Evolutionary conservation across 2,113 vertebrate species (phyloP).

Genomic region (Accipiter cooperii): DNA sequence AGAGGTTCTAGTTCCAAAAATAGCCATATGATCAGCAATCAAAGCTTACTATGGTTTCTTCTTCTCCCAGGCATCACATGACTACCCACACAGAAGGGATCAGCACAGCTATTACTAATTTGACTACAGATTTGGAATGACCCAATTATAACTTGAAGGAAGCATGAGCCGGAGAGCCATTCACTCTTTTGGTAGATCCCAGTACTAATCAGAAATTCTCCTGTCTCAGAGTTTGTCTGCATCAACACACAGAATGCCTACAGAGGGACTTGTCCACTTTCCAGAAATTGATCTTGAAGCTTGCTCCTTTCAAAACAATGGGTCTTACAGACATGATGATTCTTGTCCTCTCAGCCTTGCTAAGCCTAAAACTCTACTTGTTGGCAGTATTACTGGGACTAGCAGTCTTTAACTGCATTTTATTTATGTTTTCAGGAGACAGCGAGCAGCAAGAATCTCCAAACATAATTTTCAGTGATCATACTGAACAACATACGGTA

Average conservation of each 20-base stretch:
- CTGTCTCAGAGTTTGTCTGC: not conserved
- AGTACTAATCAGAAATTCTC: not conserved
- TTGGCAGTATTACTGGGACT: not conserved
- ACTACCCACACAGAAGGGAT: not conserved
- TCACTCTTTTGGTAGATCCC: not conserved
- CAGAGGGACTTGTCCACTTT: not conserved
- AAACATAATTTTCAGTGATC: not conserved
- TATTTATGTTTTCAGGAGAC: not conserved
- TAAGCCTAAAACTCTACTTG: not conserved
- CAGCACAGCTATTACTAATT: not conserved
- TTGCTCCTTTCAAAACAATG: not conserved
- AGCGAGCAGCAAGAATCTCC: not conserved
- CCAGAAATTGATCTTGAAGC: not conserved
- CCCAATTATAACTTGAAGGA: not conserved
- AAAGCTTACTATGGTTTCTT: not conserved
- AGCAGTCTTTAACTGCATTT: not conserved
- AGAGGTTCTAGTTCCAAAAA: not conserved
- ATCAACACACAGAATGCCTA: not conserved
- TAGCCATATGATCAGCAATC: not conserved
- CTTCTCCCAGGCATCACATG: not conserved
- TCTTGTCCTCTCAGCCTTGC: not conserved
- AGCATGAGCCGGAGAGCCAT: accelerated
- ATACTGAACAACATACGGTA: not conserved
- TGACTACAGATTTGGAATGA: not conserved
- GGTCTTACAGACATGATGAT: not conserved